Percentiles rank a stretch among this genome's conserved stretches.
phyloP scores from a whole-genome alignment of 2,113 vertebrate genomes.

The Eonycteris spelaea region DNA sequence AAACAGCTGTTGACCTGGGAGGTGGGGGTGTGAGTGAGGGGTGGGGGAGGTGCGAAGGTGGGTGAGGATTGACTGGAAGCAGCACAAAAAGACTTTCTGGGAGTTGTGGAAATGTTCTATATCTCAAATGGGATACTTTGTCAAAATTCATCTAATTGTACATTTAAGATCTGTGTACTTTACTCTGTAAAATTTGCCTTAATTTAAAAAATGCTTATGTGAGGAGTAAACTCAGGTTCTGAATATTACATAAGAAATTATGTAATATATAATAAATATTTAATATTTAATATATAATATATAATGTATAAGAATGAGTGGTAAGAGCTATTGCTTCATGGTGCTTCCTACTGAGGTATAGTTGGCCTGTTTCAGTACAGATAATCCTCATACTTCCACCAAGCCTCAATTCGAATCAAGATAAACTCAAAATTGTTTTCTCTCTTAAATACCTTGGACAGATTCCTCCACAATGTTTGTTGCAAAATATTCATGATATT shows the following conservation, averaged over 20 bases:
- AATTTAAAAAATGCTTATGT: background rate
- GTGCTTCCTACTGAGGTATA: background rate
- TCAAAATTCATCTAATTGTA: background rate
- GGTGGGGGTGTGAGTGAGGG: background rate
- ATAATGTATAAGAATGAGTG: background rate
- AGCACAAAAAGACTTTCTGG: background rate
- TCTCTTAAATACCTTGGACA: background rate
- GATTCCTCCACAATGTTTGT: background rate
- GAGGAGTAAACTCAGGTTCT: background rate
- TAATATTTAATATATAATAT: background rate
- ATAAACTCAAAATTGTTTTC: background rate
- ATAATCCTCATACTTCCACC: background rate
- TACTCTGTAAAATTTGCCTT: background rate
- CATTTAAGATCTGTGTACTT: background rate
- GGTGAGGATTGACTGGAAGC: background rate
- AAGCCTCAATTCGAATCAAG: background rate
- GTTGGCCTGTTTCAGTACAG: background rate
- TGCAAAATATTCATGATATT: background rate
- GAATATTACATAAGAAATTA: background rate
- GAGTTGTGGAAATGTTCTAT: background rate
- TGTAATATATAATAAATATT: background rate
- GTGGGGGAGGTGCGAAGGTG: too few species aligned
- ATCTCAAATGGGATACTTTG: background rate
- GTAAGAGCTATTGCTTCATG: background rate
- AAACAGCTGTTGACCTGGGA: background rate